Evolutionary conservation across 1,140 invertebrate genomes (phyloP), one percentile per base, ranked within the genome.

Genomic region (Cotesia typhae): DNA sequence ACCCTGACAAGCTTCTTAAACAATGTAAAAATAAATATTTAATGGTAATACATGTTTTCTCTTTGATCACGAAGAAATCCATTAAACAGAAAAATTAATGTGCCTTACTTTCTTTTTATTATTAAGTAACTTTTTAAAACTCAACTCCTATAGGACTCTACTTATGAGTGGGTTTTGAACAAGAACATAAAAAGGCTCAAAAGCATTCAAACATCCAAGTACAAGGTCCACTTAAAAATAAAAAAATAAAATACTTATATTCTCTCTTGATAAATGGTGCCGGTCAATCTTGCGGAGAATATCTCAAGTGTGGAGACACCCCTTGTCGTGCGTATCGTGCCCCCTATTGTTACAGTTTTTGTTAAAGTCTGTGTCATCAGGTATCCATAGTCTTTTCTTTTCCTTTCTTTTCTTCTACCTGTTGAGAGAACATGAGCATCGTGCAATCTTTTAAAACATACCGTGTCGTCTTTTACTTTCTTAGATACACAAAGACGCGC

Each of bases 251-350:
- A 67, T 5, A 52, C 5, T 53, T 7, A 6, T 17, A 4, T 4
- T 17, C 28, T 37, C 20, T 4, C 41, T 41, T 52, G 51, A 38
- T 6, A 71, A 41, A 63, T 71, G 57, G 65, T 71, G 61, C 70
- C 36, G 51, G 70, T 71, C 61, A 71, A 71, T 71, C 66, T 71
- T 17, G 63, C 61, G 61, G 12, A 53, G 51, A 17, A 64, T 38
- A 52, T 52, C 28, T 41, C 20, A 35, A 47, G 70, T 35, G 63
- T 28, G 9, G 68, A 28, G 55, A 59, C 57, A 64, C 64, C 64
- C 64, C 70, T 67, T 67, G 64, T 14, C 47, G 70, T 66, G 61
- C 63, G 63, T 51, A 53, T 70, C 47, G 17, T 37, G 14, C 52
- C 37, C n/a, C 36, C 14, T 36, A 51, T 66, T 66, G 64, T 66